Evolutionary conservation across 37 sponge, comb jelly and placozoan genomes (phyloP).

Genomic region (Chondrilla cf. caribensis): DNA sequence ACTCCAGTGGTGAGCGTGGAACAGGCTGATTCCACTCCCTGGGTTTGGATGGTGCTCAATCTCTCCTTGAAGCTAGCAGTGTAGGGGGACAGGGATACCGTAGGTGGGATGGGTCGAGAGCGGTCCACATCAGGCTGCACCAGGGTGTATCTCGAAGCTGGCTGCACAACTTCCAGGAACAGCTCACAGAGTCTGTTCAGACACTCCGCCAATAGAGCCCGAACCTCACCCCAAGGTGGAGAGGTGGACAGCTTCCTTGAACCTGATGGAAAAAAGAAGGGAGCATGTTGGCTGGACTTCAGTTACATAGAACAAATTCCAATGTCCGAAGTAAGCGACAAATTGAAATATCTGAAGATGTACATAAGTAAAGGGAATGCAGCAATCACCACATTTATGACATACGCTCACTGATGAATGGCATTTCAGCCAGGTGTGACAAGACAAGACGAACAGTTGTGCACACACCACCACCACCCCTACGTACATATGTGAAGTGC

Average conservation of each 20-base stretch:
- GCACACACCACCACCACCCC: too few relatives aligned
- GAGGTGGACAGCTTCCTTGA: neutral
- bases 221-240: neutral
- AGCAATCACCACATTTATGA: too few relatives aligned
- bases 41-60: neutral
- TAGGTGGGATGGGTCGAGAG: neutral
- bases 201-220: neutral
- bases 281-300: too few relatives aligned
- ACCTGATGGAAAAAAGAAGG: too few relatives aligned
- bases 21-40: neutral
- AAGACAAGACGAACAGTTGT: too few relatives aligned
- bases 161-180: neutral
- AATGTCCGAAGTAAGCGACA: too few relatives aligned
- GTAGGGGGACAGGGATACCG: conserved; percentile 10
- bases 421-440: too few relatives aligned
- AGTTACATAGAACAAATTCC: too few relatives aligned
- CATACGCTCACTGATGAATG: too few relatives aligned
- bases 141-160: neutral
- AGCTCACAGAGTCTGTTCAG: neutral
- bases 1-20: neutral
- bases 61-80: conserved; percentile 5
- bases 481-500: neutral
- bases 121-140: neutral
- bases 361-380: too few relatives aligned
- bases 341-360: too few relatives aligned